A percentile compares a stretch with the other conserved stretches of the same genome.
These are phyloP conservation scores for Periophthalmus magnuspinnatus DNA, from an alignment of 2,797 vertebrate species.

Conservation along the genomic window DNA sequence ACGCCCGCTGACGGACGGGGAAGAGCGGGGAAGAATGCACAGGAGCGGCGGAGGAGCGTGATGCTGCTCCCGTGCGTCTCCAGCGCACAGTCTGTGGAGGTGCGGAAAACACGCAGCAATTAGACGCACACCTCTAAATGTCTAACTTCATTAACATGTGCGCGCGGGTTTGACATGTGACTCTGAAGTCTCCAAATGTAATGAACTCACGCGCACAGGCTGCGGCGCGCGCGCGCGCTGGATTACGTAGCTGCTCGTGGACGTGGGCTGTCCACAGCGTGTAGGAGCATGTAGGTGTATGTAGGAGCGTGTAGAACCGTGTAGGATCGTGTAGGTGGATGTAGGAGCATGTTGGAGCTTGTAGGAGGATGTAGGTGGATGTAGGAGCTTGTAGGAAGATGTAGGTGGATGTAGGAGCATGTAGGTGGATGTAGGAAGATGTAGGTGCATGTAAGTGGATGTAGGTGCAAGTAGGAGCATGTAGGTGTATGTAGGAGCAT, in stretches of 20 bases:
- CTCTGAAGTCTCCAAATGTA: background rate
- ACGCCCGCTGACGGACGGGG: background rate
- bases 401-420: no score
- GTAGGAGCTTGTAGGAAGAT: no score
- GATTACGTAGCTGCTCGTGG: slow-evolving; percentile 53
- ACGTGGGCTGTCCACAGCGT: slow-evolving; percentile 44
- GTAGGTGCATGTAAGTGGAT: no score
- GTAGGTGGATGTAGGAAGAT: no score
- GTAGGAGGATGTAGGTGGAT: no score
- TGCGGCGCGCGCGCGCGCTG: background rate
- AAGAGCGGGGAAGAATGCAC: slow-evolving; percentile 35
- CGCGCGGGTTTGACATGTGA: background rate
- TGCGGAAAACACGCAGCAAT: background rate
- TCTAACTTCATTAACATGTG: slow-evolving; percentile 10
- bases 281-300: no score
- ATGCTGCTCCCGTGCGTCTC: slow-evolving; percentile 36
- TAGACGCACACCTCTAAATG: slow-evolving; percentile 2
- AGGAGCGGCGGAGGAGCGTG: slow-evolving; percentile 39
- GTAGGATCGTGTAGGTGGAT: no score
- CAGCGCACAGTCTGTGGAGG: background rate
- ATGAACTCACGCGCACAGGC: slow-evolving; percentile 7
- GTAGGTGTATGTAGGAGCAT: no score
- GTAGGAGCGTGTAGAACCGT: no score
- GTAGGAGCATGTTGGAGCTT: no score
- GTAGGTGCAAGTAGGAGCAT: no score